Evolutionary conservation across 2,113 vertebrate species (phyloP).

Genomic region (Quiscalus mexicanus): DNA sequence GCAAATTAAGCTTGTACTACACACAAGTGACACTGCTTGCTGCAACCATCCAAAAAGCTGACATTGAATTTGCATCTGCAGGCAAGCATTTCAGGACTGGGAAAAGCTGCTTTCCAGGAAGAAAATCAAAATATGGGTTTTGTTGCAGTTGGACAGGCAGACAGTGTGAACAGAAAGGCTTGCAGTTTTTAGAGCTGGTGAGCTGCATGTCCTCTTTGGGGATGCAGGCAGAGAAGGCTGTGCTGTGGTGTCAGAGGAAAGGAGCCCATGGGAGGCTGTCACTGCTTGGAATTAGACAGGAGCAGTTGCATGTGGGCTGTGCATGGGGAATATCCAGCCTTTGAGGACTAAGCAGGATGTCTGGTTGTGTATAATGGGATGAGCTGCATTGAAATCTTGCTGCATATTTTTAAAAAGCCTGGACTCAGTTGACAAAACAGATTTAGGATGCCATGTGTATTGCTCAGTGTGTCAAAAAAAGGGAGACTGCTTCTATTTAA

Average conservation of each 20-base stretch:
- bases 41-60: not conserved
- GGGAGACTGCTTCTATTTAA: not conserved
- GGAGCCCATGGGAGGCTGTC: not conserved
- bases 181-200: conserved; percentile 34
- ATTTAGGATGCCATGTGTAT: not conserved
- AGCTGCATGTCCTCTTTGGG: not conserved
- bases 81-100: not conserved
- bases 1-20: not conserved
- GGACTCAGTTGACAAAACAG: conserved; percentile 1
- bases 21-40: not conserved
- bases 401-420: not conserved
- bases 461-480: not conserved
- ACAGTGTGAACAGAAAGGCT: not conserved
- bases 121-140: not conserved
- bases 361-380: conserved; percentile 13
- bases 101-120: conserved; percentile 6
- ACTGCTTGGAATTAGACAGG: not conserved
- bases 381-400: conserved; percentile 23
- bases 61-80: not conserved
- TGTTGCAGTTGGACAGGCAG: not conserved
- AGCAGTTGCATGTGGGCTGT: conserved; percentile 17
- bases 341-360: conserved; percentile 25
- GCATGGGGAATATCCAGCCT: not conserved
- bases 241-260: not conserved
- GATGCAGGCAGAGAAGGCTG: not conserved